Evolutionary conservation across 2,113 vertebrate species (phyloP), one percentile per base, ranked within the genome.

Genomic region (Coryphaenoides rupestris): DNA sequence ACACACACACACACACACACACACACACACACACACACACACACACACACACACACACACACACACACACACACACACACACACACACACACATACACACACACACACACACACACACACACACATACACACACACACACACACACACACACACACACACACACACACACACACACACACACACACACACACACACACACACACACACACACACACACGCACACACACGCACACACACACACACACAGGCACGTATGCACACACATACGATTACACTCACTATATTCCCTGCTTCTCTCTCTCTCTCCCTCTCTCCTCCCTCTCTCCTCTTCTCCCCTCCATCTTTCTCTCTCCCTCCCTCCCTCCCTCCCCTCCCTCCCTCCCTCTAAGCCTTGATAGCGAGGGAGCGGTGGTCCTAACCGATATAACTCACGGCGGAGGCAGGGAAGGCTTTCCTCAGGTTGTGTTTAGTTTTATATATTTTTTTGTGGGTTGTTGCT

Each of bases 381-480:
- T 14, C 4, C 33, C 17, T 13, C 40, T 13, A 13, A 49, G 3
- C 28, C 47, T 26, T 15, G 4, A 12, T 65, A 19, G 57, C 24
- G 60, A 55, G 57, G 19, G 60, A 55, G 50, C 21, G 23, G 58
- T 47, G 57, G n/a, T 28, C n/a, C 33, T 21, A 60, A 50, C 47
- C 33, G 45, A 16, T 49, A 62, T 67, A 64, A 69, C 59, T 73
- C 55, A 64, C 64, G 52, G 9, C 58, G 49, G 21, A 60, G 58
- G 21, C 22, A n/a, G 46, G 40, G 24, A 50, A 56, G 22, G 46
- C 60, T 49, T 67, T 72, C 78, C 46, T 50, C 19, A 55, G 45
- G 66, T 55, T 72, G 60, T 40, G 1, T 40, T 40, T 40, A 40
- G 33, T 40, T 40, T 40, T 40, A 7, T 40, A 12, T 40, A 7